Conservation (phyloP, 2,113 vertebrate species). For the Rhea americana region DNA sequence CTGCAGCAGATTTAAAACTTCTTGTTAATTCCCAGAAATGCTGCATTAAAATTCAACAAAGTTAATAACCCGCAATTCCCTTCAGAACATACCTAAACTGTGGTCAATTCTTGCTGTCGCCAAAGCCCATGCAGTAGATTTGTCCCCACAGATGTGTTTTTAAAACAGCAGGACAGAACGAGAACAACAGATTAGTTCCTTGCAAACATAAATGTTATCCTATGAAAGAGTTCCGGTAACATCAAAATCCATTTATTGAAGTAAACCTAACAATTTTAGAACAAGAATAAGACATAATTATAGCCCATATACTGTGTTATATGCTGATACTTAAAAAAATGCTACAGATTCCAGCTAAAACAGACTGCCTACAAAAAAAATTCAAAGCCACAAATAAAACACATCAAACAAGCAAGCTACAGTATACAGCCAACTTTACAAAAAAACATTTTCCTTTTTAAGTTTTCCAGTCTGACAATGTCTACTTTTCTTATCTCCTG, state of each 20-base stretch:
- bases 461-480: neutral
- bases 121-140: slow-evolving; percentile 61
- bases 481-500: neutral
- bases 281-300: slow-evolving; percentile 7
- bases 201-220: slow-evolving; percentile 45
- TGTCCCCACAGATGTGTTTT: slow-evolving; percentile 60
- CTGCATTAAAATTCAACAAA: slow-evolving; percentile 56
- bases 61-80: slow-evolving; percentile 52
- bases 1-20: slow-evolving; percentile 19
- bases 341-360: neutral
- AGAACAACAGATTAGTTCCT: slow-evolving; percentile 65
- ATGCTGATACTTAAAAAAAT: neutral
- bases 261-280: slow-evolving; percentile 8
- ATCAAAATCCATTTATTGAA: neutral
- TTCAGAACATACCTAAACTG: slow-evolving; percentile 61
- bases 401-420: neutral
- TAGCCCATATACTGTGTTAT: neutral
- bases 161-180: slow-evolving; percentile 63
- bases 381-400: neutral
- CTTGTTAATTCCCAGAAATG: slow-evolving; percentile 36
- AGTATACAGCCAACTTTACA: neutral
- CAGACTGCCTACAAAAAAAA: neutral
- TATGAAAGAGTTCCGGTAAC: slow-evolving; percentile 28
- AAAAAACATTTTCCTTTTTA: neutral
- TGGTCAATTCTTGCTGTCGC: slow-evolving; percentile 63